phyloP scores from a whole-genome alignment of 2,113 vertebrate species.

The Silurus glanis region DNA sequence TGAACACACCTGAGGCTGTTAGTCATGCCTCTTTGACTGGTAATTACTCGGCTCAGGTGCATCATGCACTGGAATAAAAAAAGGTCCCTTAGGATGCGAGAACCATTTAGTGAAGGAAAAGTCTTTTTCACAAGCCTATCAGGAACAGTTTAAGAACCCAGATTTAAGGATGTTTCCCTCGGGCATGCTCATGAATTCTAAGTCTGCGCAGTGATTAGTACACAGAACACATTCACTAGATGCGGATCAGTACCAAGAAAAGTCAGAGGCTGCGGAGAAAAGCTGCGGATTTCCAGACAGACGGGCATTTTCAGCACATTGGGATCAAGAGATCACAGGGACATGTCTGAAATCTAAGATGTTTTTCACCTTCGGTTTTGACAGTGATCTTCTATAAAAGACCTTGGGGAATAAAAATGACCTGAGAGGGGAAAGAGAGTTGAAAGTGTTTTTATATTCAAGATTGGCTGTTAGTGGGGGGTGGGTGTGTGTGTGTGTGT shows the following conservation, averaged over 20 bases:
- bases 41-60: slow-evolving; percentile 13
- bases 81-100: not conserved
- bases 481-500: not conserved
- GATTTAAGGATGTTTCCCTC: slow-evolving; percentile 12
- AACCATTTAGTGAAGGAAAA: slow-evolving; percentile 26
- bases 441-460: slow-evolving; percentile 3
- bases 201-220: slow-evolving; percentile 29
- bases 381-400: slow-evolving; percentile 7
- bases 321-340: slow-evolving; percentile 18
- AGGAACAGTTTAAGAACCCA: slow-evolving; percentile 25
- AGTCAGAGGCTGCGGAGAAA: slow-evolving; percentile 1
- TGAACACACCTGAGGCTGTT: slow-evolving; percentile 16
- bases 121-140: slow-evolving; percentile 5
- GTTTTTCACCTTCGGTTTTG: not conserved
- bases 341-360: slow-evolving; percentile 16
- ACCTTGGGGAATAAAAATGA: not conserved
- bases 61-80: not conserved
- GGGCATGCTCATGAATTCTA: slow-evolving; percentile 23
- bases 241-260: slow-evolving; percentile 17
- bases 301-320: slow-evolving; percentile 12
- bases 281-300: slow-evolving; percentile 6
- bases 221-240: slow-evolving; percentile 18
- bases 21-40: not conserved
- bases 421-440: not conserved
- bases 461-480: not conserved